Percentiles rank a stretch among this genome's conserved stretches.
Evolutionary conservation across 2,113 vertebrate genomes (phyloP).

Genomic region (Lampris megalopsis): DNA sequence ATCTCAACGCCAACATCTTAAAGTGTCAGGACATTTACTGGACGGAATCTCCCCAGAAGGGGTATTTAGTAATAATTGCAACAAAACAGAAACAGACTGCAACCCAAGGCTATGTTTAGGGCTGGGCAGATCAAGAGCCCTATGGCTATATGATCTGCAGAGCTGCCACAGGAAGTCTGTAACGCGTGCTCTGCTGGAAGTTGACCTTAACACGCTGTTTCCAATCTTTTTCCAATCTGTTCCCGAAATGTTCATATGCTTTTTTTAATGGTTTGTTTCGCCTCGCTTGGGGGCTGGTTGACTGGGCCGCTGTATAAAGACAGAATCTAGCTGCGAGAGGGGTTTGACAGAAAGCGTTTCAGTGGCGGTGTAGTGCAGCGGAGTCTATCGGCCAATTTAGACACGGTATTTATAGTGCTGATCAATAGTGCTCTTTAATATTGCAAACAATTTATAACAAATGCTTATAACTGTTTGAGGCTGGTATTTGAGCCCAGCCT

Average conservation of each 20-base stretch:
- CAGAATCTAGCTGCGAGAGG: no score
- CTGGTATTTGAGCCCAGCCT: not conserved
- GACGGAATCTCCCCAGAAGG: slow-evolving; percentile 39
- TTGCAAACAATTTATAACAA: slow-evolving; percentile 6
- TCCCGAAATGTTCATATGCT: not conserved
- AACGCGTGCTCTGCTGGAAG: slow-evolving; percentile 5
- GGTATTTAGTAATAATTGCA: slow-evolving; percentile 55
- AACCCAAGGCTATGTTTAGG: slow-evolving; percentile 58
- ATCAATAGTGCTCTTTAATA: no score
- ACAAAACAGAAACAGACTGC: slow-evolving; percentile 59
- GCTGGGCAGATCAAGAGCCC: slow-evolving; percentile 38
- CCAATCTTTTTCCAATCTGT: slow-evolving; percentile 7
- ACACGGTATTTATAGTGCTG: no score
- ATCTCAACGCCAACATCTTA: slow-evolving; percentile 43
- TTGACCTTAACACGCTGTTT: slow-evolving; percentile 20
- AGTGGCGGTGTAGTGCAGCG: not conserved
- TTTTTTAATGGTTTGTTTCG: slow-evolving; percentile 1
- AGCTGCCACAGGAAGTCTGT: slow-evolving; percentile 32
- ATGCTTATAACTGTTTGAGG: not conserved
- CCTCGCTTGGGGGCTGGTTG: not conserved
- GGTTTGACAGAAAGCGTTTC: no score
- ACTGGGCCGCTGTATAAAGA: no score
- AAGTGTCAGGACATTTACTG: slow-evolving; percentile 53
- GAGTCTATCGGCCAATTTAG: no score
- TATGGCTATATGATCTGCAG: slow-evolving; percentile 37